Percentiles rank a stretch among this genome's conserved stretches.
Evolutionary conservation across 2,888 invertebrate genomes (phyloP).

Genomic region (Boloria selene): DNA sequence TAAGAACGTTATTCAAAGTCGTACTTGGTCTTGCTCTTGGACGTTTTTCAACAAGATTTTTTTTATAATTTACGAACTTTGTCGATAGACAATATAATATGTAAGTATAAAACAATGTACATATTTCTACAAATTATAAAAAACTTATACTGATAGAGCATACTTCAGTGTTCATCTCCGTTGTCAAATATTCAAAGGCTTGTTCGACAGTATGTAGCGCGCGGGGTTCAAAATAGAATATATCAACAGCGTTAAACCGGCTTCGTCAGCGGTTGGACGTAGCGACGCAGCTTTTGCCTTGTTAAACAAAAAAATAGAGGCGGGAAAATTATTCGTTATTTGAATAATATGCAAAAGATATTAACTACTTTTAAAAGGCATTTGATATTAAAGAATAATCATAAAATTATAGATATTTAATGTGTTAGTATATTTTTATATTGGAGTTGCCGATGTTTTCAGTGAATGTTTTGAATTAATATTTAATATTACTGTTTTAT

Average conservation of each 20-base stretch:
- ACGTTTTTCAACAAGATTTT: no score
- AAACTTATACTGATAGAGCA: neutral
- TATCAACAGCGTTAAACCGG: slow-evolving; percentile 71
- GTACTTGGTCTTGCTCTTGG: no score
- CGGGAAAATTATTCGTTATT: slow-evolving; percentile 59
- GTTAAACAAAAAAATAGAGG: slow-evolving; percentile 52
- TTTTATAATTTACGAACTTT: no score
- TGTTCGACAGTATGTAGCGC: slow-evolving; percentile 45
- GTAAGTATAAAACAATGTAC: no score
- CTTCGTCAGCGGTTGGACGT: slow-evolving; percentile 71
- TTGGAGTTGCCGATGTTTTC: neutral
- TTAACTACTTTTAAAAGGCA: neutral
- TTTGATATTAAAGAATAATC: slow-evolving; percentile 1
- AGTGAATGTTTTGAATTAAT: neutral
- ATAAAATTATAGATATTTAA: neutral
- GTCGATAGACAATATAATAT: no score
- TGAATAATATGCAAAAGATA: neutral
- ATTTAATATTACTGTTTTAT: no score
- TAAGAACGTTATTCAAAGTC: no score
- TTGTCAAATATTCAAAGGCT: slow-evolving; percentile 39
- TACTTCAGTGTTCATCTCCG: slow-evolving; percentile 40
- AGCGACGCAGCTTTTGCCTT: slow-evolving; percentile 41
- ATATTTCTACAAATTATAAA: no score
- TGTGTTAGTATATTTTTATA: neutral
- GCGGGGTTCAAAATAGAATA: slow-evolving; percentile 73